A percentile compares a stretch with the other conserved stretches of the same genome.
Evolutionary conservation across 2,113 vertebrate genomes (phyloP).

Genomic region (Myotis yumanensis): DNA sequence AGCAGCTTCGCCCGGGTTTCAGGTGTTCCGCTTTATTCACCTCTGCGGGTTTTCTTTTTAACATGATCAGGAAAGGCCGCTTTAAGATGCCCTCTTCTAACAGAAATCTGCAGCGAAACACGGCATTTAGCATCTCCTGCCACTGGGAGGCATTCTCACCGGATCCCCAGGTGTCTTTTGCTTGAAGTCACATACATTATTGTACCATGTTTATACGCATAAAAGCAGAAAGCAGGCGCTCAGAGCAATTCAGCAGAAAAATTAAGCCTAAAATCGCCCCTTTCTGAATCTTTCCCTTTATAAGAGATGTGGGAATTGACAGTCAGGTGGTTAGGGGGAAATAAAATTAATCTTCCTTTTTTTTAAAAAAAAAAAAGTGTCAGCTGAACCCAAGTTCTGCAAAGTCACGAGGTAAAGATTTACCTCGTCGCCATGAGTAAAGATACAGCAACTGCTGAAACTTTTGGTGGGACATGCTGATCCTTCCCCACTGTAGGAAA

Average conservation of each 20-base stretch:
- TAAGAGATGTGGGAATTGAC: neutral
- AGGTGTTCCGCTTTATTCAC: conserved; percentile 53
- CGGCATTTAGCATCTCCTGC: conserved; percentile 31
- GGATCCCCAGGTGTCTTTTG: conserved; percentile 49
- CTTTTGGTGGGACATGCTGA: conserved; percentile 57
- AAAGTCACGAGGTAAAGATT: conserved; percentile 45
- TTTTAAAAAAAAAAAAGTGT: conserved; percentile 55
- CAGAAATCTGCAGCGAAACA: conserved; percentile 61
- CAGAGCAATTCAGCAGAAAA: conserved; percentile 31
- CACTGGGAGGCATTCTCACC: conserved; percentile 48
- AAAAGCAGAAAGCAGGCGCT: conserved; percentile 59
- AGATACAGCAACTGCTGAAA: conserved; percentile 52
- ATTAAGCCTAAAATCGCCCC: conserved; percentile 3
- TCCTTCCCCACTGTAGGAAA: conserved; percentile 57
- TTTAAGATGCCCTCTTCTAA: conserved; percentile 67
- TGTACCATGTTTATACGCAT: conserved; percentile 71
- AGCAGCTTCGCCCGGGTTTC: conserved; percentile 13
- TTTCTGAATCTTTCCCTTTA: conserved; percentile 35
- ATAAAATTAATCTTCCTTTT: conserved; percentile 58
- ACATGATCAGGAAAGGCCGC: conserved; percentile 65
- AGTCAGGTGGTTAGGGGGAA: conserved; percentile 17
- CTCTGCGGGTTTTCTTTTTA: conserved; percentile 67
- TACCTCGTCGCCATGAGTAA: conserved; percentile 56
- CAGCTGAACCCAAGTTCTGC: conserved; percentile 18
- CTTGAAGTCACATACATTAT: conserved; percentile 63